phyloP scores from a whole-genome alignment of 2,113 vertebrate genomes.

The Pleuronectes platessa region DNA sequence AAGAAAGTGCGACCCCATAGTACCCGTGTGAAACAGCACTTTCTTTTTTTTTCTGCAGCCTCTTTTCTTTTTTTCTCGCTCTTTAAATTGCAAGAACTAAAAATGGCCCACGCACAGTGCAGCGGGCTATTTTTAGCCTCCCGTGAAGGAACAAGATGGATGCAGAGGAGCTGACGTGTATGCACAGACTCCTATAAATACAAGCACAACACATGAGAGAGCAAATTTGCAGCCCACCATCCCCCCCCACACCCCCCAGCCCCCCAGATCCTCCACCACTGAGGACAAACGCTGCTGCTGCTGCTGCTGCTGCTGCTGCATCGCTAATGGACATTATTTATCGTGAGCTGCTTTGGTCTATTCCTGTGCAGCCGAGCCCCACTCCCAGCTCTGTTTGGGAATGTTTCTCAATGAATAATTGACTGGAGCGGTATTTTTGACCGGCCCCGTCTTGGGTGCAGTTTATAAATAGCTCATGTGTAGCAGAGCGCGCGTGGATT shows the following conservation, averaged over 20 bases:
- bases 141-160: constrained; percentile 80
- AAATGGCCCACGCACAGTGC: constrained; percentile 70
- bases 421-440: constrained; percentile 75
- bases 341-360: constrained; percentile 51
- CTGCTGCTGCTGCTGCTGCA: constrained; percentile 31
- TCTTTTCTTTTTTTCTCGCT: constrained; percentile 4
- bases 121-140: constrained; percentile 79
- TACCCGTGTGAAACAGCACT: constrained; percentile 46
- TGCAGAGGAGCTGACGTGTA: constrained; percentile 68
- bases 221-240: constrained; percentile 22
- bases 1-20: constrained; percentile 20
- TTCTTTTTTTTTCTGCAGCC: constrained; percentile 26
- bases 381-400: constrained; percentile 57
- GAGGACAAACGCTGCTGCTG: constrained; percentile 33
- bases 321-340: constrained; percentile 54
- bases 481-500: constrained; percentile 79
- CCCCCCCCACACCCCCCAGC: background rate
- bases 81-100: constrained; percentile 64
- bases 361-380: constrained; percentile 55
- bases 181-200: constrained; percentile 75
- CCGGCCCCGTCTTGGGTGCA: constrained; percentile 66
- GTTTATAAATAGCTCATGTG: constrained; percentile 82
- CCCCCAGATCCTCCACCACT: constrained; percentile 11
- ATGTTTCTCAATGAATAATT: constrained; percentile 82
- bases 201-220: constrained; percentile 49